These are phyloP conservation scores for Physella acuta DNA, from an alignment of 1,140 invertebrate genomes.

Conservation along the genomic window DNA sequence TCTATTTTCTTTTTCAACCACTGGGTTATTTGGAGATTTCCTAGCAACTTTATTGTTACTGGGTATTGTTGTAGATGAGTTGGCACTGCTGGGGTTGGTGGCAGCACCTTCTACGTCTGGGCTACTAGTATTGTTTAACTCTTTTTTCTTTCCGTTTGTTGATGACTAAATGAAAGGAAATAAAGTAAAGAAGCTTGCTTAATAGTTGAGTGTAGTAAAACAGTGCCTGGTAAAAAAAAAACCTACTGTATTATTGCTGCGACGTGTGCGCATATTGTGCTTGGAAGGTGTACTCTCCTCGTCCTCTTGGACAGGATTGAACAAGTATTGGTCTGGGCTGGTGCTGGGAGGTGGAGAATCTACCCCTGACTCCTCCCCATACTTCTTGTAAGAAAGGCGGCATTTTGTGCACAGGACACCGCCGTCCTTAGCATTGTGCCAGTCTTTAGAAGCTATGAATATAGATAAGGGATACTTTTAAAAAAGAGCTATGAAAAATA, in stretches of 20 bases:
- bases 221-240: neutral
- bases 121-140: constrained; percentile 48
- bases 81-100: neutral
- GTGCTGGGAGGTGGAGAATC: constrained; percentile 41
- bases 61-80: constrained; percentile 20
- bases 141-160: constrained; percentile 34
- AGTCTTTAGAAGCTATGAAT: constrained; percentile 72
- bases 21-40: constrained; percentile 62
- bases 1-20: constrained; percentile 41
- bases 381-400: constrained; percentile 78
- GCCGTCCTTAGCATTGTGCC: constrained; percentile 79
- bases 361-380: constrained; percentile 67
- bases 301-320: constrained; percentile 70
- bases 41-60: constrained; percentile 38
- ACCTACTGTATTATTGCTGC: constrained; percentile 56
- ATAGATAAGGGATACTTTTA: too few relatives aligned
- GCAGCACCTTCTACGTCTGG: constrained; percentile 46
- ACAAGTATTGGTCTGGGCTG: constrained; percentile 64
- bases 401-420: constrained; percentile 80
- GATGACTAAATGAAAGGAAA: constrained; percentile 13
- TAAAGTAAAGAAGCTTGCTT: neutral
- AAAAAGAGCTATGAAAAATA: too few relatives aligned
- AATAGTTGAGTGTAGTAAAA: neutral
- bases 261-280: constrained; percentile 66
- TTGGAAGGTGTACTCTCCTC: constrained; percentile 63